phyloP scores from a whole-genome alignment of 2,113 vertebrate species.

The Pedionomus torquatus region DNA sequence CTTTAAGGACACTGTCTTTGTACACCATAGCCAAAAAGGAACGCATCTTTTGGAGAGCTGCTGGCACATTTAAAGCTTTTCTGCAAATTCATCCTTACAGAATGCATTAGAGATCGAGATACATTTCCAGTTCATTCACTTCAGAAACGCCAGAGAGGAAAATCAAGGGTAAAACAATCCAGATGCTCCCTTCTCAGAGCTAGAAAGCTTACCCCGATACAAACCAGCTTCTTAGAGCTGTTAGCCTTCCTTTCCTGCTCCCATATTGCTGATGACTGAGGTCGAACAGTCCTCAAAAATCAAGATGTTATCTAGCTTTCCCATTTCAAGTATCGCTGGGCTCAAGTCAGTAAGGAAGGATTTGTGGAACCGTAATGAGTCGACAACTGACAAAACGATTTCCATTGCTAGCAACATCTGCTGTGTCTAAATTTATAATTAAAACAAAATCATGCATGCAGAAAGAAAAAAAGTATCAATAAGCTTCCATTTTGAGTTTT shows the following conservation, averaged over 20 bases:
- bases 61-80: not conserved
- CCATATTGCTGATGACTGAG: fast-evolving
- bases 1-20: not conserved
- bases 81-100: not conserved
- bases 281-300: not conserved
- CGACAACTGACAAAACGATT: not conserved
- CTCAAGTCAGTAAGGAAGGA: constrained; percentile 7
- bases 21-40: not conserved
- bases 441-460: constrained; percentile 60
- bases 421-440: constrained; percentile 66
- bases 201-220: not conserved
- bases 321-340: not conserved
- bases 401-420: constrained; percentile 62
- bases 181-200: not conserved
- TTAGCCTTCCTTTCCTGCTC: not conserved
- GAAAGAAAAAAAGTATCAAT: constrained; percentile 27
- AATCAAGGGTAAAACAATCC: not conserved
- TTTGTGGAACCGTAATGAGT: constrained; percentile 1
- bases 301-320: not conserved
- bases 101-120: not conserved
- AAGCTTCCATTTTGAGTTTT: constrained; percentile 33
- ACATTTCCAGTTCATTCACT: not conserved
- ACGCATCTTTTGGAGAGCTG: not conserved
- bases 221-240: not conserved
- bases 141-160: not conserved